Evolutionary conservation across 2,113 vertebrate genomes (phyloP).

Genomic region (Notiomystis cincta): DNA sequence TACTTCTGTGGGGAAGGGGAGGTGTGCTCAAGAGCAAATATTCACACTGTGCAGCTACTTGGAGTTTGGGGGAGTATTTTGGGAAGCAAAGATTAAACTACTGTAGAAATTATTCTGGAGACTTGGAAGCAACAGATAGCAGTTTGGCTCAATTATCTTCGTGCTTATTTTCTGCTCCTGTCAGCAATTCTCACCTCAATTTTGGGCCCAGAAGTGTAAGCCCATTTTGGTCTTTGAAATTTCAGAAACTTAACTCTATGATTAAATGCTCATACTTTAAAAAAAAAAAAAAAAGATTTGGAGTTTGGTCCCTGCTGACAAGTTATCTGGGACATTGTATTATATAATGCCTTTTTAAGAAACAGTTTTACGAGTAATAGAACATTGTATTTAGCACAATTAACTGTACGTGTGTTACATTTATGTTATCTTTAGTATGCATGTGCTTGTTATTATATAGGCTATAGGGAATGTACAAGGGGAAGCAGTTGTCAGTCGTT

Average conservation of each 20-base stretch:
- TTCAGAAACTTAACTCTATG: background rate
- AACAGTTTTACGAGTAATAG: background rate
- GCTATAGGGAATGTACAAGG: background rate
- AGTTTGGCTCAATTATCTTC: background rate
- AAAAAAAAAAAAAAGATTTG: background rate
- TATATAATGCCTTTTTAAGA: background rate
- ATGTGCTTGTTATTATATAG: background rate
- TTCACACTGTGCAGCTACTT: background rate
- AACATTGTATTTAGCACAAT: background rate
- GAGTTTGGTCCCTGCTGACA: background rate
- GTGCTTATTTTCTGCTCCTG: background rate
- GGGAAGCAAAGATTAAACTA: background rate
- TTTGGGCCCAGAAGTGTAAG: background rate
- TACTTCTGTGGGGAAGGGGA: background rate
- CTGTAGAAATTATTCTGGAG: background rate
- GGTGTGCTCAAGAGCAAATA: background rate
- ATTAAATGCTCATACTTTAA: background rate
- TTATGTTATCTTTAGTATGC: background rate
- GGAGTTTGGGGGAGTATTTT: background rate
- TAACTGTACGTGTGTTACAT: background rate
- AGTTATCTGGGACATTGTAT: background rate
- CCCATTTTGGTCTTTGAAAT: background rate
- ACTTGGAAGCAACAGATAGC: background rate
- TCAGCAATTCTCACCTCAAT: background rate
- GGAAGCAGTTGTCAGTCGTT: background rate